phyloP scores from a whole-genome alignment of 2,888 invertebrate genomes.

The Clunio marinus region DNA sequence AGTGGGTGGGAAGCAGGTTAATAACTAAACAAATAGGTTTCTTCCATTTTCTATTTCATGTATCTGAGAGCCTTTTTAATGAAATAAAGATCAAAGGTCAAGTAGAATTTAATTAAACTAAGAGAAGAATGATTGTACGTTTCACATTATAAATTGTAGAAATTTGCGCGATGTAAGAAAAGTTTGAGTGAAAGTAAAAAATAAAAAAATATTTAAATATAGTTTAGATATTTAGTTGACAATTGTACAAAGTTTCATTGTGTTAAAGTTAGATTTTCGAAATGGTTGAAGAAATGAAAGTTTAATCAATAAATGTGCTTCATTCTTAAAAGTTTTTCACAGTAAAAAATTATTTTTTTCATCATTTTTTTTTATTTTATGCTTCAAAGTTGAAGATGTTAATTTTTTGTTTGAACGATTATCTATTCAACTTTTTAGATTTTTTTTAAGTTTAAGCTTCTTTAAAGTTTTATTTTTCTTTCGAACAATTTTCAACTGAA shows the following conservation, averaged over 20 bases:
- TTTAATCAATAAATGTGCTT: not conserved
- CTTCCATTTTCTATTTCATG: too few relatives aligned
- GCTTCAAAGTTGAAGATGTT: too few relatives aligned
- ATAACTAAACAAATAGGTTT: too few relatives aligned
- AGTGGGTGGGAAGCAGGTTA: not conserved
- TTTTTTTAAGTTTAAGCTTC: not conserved
- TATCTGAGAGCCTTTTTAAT: too few relatives aligned
- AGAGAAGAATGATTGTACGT: conserved; percentile 21
- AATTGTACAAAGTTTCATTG: conserved; percentile 23
- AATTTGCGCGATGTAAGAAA: not conserved
- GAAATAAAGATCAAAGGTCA: not conserved
- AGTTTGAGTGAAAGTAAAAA: not conserved
- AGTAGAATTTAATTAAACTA: not conserved
- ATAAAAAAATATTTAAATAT: not conserved
- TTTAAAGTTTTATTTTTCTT: not conserved
- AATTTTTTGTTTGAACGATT: too few relatives aligned
- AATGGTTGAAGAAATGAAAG: not conserved
- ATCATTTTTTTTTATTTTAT: too few relatives aligned
- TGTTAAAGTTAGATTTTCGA: not conserved
- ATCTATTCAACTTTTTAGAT: too few relatives aligned
- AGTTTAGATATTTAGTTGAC: too few relatives aligned
- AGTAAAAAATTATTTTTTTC: conserved; percentile 18
- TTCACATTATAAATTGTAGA: conserved; percentile 1
- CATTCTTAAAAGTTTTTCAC: not conserved
- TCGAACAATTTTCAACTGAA: not conserved